These are phyloP conservation scores for Leptatherina wallacei DNA, from an alignment of 2,797 vertebrate genomes.

Conservation along the genomic window DNA sequence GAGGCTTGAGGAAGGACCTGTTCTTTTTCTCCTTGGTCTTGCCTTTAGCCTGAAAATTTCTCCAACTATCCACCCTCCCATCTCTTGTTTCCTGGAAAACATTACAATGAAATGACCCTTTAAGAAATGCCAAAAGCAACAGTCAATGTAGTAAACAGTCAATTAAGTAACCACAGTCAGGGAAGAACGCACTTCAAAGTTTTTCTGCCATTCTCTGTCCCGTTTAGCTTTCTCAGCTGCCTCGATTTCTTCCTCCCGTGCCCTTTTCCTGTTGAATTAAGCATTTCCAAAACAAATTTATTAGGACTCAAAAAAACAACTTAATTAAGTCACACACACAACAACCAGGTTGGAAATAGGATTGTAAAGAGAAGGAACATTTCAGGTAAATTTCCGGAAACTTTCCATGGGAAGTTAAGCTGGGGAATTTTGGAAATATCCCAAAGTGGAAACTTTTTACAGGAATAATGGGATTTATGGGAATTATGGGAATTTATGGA, in stretches of 20 bases:
- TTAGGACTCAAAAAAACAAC: background rate
- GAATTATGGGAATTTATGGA: too few species aligned
- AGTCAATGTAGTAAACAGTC: background rate
- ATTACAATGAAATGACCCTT: background rate
- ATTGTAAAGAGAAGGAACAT: too few species aligned
- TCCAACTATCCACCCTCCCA: slow-evolving; percentile 98
- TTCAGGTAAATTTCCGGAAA: too few species aligned
- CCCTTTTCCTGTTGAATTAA: slow-evolving; percentile 88
- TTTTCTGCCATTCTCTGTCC: slow-evolving; percentile 98
- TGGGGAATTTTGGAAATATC: too few species aligned
- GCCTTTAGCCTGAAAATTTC: slow-evolving; percentile 95
- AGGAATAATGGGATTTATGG: too few species aligned
- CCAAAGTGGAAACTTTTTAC: too few species aligned
- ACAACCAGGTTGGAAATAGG: background rate
- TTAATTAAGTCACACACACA: background rate
- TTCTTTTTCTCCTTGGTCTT: slow-evolving; percentile 97
- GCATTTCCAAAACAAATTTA: background rate
- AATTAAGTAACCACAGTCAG: background rate
- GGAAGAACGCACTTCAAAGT: slow-evolving; percentile 90
- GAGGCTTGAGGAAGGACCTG: slow-evolving; percentile 96
- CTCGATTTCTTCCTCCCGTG: slow-evolving; percentile 97
- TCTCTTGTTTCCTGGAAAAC: slow-evolving; percentile 92
- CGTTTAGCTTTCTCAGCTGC: slow-evolving; percentile 94
- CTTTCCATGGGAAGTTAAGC: too few species aligned
- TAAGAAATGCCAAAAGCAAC: background rate